phyloP scores from a whole-genome alignment of 2,797 vertebrate species.

The Champsocephalus gunnari region DNA sequence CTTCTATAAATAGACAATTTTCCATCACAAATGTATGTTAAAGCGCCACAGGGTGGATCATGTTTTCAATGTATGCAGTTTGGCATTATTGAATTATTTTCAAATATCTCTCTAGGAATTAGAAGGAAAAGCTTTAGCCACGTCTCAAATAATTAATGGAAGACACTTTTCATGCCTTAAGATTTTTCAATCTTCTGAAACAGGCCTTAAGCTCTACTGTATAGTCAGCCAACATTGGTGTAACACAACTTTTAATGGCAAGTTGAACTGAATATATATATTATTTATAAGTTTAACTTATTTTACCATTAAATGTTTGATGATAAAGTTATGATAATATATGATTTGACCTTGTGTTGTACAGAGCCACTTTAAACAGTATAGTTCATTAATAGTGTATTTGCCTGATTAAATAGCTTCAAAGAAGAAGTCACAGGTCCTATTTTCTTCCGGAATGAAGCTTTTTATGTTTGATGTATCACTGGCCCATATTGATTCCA shows the following conservation, averaged over 20 bases:
- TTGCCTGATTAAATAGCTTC: neutral
- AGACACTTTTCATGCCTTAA: neutral
- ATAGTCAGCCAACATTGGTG: neutral
- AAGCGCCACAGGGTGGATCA: no score
- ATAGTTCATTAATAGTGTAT: neutral
- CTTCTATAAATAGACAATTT: no score
- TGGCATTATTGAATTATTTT: neutral
- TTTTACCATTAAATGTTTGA: neutral
- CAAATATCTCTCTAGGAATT: neutral
- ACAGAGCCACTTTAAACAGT: neutral
- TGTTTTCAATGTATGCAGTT: neutral
- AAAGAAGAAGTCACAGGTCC: neutral
- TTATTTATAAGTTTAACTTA: neutral
- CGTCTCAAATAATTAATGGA: neutral
- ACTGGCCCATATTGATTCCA: neutral
- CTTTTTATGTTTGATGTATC: slow-evolving; percentile 16
- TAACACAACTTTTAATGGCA: neutral
- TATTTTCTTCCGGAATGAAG: neutral
- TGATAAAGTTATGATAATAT: neutral
- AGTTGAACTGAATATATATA: no score
- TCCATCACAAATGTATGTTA: no score
- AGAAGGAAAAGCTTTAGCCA: neutral
- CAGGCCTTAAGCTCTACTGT: neutral
- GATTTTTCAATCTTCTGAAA: neutral
- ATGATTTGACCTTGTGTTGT: neutral